A percentile compares a stretch with the other conserved stretches of the same genome.
These are phyloP conservation scores for Tetramorium parvispinum DNA, from an alignment of 1,140 invertebrate species.

Conservation along the genomic window DNA sequence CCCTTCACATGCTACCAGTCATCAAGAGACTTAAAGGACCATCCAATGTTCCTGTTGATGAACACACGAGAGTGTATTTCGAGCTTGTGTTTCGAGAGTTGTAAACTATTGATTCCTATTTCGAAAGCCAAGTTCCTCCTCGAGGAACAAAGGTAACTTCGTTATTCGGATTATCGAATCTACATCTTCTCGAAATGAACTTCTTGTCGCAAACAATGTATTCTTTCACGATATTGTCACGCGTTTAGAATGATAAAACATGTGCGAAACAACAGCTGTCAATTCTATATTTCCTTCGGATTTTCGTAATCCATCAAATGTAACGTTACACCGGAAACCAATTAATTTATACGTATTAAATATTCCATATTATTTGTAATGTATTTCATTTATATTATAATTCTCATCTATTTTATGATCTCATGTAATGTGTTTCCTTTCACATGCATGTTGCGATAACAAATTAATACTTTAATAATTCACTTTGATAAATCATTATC, in stretches of 20 bases:
- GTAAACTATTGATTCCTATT: constrained; percentile 39
- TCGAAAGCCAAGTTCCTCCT: constrained; percentile 1
- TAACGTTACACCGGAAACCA: not conserved
- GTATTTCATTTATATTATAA: constrained; percentile 16
- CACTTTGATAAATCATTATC: not conserved
- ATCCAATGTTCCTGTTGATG: constrained; percentile 28
- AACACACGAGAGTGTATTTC: constrained; percentile 29
- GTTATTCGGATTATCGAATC: constrained; percentile 40
- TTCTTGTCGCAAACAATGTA: constrained; percentile 2
- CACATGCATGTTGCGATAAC: not conserved
- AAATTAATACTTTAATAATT: not conserved
- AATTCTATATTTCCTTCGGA: not conserved
- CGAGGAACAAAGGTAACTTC: not conserved
- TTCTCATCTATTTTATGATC: not conserved
- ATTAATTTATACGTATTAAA: constrained; percentile 12
- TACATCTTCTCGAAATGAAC: constrained; percentile 5
- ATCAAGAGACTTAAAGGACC: constrained; percentile 14
- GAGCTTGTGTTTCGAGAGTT: constrained; percentile 10
- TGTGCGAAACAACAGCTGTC: not conserved
- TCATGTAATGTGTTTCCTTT: not conserved
- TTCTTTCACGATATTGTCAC: not conserved
- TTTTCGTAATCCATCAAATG: not conserved
- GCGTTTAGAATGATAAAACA: not conserved
- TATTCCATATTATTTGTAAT: not conserved
- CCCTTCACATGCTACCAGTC: constrained; percentile 5